Conservation (phyloP, 2,888 invertebrate genomes). For the Argyresthia albistria region DNA sequence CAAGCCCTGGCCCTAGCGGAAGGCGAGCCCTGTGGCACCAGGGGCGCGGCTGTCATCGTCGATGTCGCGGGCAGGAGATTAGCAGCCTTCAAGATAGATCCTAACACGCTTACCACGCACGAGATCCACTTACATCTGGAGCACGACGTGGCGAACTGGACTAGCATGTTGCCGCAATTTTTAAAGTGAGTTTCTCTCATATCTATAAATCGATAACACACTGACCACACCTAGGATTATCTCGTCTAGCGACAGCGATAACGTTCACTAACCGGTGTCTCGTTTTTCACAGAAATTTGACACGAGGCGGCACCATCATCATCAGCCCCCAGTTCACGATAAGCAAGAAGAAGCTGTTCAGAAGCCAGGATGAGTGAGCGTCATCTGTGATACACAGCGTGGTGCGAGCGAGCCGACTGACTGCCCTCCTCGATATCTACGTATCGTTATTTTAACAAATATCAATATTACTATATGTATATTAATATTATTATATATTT, state of each 20-base stretch:
- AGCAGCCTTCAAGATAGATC: constrained; percentile 89
- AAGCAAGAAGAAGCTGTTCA: constrained; percentile 93
- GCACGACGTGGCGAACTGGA: constrained; percentile 91
- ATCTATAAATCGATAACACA: background rate
- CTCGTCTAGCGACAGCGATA: background rate
- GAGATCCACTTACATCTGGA: constrained; percentile 91
- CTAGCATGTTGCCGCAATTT: constrained; percentile 88
- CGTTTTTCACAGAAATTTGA: constrained; percentile 80
- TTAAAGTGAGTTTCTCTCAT: constrained; percentile 80
- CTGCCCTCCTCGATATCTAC: constrained; percentile 67
- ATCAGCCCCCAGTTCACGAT: constrained; percentile 91
- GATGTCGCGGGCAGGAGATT: constrained; percentile 85
- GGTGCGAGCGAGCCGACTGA: constrained; percentile 60
- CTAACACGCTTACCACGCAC: constrained; percentile 90
- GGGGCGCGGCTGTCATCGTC: constrained; percentile 89
- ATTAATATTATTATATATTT: constrained; percentile 67
- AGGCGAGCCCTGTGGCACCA: constrained; percentile 90
- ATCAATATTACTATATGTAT: constrained; percentile 69
- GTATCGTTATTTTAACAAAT: constrained; percentile 70
- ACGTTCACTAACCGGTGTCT: constrained; percentile 6
- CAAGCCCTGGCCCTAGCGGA: constrained; percentile 88
- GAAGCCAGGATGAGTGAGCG: constrained; percentile 75
- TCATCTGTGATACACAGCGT: constrained; percentile 29
- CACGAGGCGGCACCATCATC: constrained; percentile 89
- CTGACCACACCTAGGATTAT: background rate